Evolutionary conservation across 92 coral and sea anemone species (phyloP).

Genomic region (Pocillopora grandis): DNA sequence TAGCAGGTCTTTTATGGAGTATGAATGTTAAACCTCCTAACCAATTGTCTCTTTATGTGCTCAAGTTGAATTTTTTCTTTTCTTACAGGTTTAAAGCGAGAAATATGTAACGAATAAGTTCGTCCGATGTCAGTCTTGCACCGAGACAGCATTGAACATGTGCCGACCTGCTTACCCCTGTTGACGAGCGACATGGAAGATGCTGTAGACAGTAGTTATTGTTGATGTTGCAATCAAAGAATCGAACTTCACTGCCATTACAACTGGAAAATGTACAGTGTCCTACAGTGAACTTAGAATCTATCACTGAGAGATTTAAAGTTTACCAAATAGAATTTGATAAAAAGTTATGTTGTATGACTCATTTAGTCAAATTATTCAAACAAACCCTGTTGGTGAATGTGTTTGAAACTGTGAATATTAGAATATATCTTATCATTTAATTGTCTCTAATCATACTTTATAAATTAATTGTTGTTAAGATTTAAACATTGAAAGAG

Average conservation of each 20-base stretch:
- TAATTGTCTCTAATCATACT: no score
- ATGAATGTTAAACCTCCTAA: no score
- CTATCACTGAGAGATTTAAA: slow-evolving; percentile 3
- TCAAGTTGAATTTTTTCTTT: no score
- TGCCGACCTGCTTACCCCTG: neutral
- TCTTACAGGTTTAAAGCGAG: slow-evolving; percentile 20
- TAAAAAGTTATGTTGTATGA: neutral
- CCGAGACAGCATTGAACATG: neutral
- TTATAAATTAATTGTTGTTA: no score
- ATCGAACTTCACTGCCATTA: neutral
- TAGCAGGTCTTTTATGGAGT: no score
- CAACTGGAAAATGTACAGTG: neutral
- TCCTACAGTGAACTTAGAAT: neutral
- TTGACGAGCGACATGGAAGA: neutral
- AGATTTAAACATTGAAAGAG: no score
- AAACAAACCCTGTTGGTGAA: no score
- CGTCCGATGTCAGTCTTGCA: neutral
- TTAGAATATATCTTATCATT: neutral
- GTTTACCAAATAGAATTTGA: slow-evolving; percentile 6
- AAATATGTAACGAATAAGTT: neutral
- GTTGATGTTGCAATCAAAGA: neutral
- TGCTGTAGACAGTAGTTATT: neutral
- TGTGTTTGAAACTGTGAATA: slow-evolving; percentile 34
- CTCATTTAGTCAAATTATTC: no score
- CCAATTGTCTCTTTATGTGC: no score